Conservation (phyloP, 2,888 invertebrate genomes). For the Caenorhabditis macrosperma region DNA sequence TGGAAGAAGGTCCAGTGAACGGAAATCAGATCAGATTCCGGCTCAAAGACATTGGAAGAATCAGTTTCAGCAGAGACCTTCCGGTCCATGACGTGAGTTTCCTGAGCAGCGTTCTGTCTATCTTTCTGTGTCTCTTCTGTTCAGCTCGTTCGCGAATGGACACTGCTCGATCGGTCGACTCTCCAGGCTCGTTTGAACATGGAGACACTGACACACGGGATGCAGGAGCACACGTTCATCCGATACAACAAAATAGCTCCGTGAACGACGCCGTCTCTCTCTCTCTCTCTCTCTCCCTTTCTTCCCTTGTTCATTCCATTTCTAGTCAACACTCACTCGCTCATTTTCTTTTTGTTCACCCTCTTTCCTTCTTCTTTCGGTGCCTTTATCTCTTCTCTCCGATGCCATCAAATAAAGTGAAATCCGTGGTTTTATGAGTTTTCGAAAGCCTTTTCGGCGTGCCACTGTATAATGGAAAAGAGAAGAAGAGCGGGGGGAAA, state of each 20-base stretch:
- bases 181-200: constrained; percentile 78
- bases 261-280: constrained; percentile 21
- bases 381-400: not conserved
- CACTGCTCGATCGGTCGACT: constrained; percentile 73
- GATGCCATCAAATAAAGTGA: constrained; percentile 40
- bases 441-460: constrained; percentile 3
- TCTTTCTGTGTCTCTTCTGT: constrained; percentile 17
- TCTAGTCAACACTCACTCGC: constrained; percentile 51
- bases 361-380: not conserved
- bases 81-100: constrained; percentile 79
- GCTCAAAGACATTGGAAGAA: constrained; percentile 79
- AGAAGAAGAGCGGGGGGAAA: constrained; percentile 15
- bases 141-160: constrained; percentile 79
- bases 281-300: not conserved
- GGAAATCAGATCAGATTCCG: constrained; percentile 73
- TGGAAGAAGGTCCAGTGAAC: constrained; percentile 78
- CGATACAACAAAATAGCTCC: constrained; percentile 69
- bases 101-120: too few relatives aligned
- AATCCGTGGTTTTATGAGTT: constrained; percentile 43
- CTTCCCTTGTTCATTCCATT: constrained; percentile 19
- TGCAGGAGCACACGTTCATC: constrained; percentile 77
- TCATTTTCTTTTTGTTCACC: not conserved
- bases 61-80: constrained; percentile 80
- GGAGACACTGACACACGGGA: constrained; percentile 80
- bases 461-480: constrained; percentile 41